Evolutionary conservation across 1,140 invertebrate species (phyloP), one percentile per base, ranked within the genome.

Genomic region (Ceratitis capitata): DNA sequence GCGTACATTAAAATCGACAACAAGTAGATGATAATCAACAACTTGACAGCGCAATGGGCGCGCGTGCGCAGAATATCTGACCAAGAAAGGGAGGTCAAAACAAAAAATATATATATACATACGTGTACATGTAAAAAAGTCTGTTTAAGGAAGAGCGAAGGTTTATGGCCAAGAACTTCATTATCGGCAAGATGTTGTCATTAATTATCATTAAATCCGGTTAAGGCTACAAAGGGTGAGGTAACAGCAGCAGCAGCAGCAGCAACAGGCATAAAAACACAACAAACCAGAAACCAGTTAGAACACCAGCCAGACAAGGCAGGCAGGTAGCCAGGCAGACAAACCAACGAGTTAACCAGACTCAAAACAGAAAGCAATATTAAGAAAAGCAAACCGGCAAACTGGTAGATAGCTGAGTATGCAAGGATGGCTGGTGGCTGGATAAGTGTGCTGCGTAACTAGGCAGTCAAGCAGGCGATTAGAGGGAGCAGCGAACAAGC

Each of bases 1-100:
- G 69, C 12, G 45, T n/a, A 78, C 69, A 78, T 78, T 78, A 78
- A 78, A 78, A 78, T 78, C 69, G 69, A 45, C 69, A 74, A 42
- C 64, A 45, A 45, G 69, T 47, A 78, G 69, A 78, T 78, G 69
- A 78, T 78, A 78, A 78, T 78, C 19, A 78, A 78, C 39, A 78
- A 78, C 39, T 42, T 78, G 69, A 42, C 69, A 78, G 69, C 69
- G 69, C 39, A 35, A 23, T 78, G 69, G 69, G 69, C 42, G 69
- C 69, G 69, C 69, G 69, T 78, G 69, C 69, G 69, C 69, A 47
- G 69, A 45, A 78, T 78, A 78, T 7, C 26, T 3, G 58, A n/a
- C 16, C 3, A 23, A 78, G 69, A 16, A 32, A 14, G 5, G 26
- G 6, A 78, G 58, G 14, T 39, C 9, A 16, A 78, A 42, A 3